phyloP scores from a whole-genome alignment of 2,797 vertebrate species.

The Sebastes umbrosus region DNA sequence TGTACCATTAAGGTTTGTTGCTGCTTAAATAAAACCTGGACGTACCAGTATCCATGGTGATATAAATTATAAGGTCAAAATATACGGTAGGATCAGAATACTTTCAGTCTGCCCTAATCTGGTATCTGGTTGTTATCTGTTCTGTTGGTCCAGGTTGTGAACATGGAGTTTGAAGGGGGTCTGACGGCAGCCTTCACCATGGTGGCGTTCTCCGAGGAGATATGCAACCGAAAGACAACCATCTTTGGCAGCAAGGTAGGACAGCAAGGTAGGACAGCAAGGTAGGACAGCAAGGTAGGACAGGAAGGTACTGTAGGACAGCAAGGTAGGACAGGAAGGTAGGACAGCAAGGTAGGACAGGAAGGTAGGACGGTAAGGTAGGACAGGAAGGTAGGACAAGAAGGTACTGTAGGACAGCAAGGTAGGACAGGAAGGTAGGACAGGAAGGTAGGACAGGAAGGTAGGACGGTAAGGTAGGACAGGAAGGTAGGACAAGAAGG shows the following conservation, averaged over 20 bases:
- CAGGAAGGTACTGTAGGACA: too few species aligned
- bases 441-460: too few species aligned
- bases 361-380: too few species aligned
- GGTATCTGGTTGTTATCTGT: neutral
- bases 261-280: constrained; percentile 62
- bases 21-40: neutral
- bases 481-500: constrained; percentile 67
- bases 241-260: constrained; percentile 85
- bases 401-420: too few species aligned
- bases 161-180: constrained; percentile 90
- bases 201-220: constrained; percentile 86
- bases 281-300: constrained; percentile 59
- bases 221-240: constrained; percentile 81
- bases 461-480: too few species aligned
- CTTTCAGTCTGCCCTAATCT: neutral
- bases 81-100: neutral
- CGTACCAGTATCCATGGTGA: neutral
- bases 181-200: constrained; percentile 87
- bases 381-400: too few species aligned
- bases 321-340: too few species aligned
- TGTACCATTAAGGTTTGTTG: neutral
- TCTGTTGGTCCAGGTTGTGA: constrained; percentile 80
- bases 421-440: too few species aligned
- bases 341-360: too few species aligned
- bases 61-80: neutral